Evolutionary conservation across 2,888 invertebrate genomes (phyloP).

Genomic region (Rhagium mordax): DNA sequence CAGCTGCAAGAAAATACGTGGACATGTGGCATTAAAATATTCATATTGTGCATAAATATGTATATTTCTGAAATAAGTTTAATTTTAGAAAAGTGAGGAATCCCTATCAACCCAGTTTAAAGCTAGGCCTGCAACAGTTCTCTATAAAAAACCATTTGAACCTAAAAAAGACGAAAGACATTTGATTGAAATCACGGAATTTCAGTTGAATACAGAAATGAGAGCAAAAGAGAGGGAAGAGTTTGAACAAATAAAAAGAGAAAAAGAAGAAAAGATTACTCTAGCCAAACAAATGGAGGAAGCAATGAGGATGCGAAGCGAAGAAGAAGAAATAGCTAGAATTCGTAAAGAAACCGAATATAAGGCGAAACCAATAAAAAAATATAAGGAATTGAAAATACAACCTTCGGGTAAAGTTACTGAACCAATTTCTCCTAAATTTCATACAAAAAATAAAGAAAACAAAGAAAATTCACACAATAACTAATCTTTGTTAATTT

Average conservation of each 20-base stretch:
- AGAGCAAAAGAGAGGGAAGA: slow-evolving; percentile 76
- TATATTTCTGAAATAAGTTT: not conserved
- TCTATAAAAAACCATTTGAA: slow-evolving; percentile 78
- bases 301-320: slow-evolving; percentile 54
- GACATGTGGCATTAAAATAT: too few species aligned
- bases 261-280: slow-evolving; percentile 70
- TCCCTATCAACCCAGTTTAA: slow-evolving; percentile 71
- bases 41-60: too few species aligned
- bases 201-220: slow-evolving; percentile 77
- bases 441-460: slow-evolving; percentile 58
- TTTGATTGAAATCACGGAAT: slow-evolving; percentile 70
- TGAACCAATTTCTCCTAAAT: slow-evolving; percentile 77
- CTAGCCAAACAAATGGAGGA: slow-evolving; percentile 39
- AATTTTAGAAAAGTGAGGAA: slow-evolving; percentile 63
- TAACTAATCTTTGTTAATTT: too few species aligned
- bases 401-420: slow-evolving; percentile 75
- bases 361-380: slow-evolving; percentile 77
- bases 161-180: slow-evolving; percentile 73
- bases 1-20: too few species aligned
- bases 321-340: slow-evolving; percentile 71
- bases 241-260: slow-evolving; percentile 75
- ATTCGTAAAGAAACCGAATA: slow-evolving; percentile 75
- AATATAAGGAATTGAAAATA: slow-evolving; percentile 71
- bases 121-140: slow-evolving; percentile 76
- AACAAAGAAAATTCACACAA: too few species aligned